Conservation (phyloP, 2,888 invertebrate genomes). For the Eulithis testata region DNA sequence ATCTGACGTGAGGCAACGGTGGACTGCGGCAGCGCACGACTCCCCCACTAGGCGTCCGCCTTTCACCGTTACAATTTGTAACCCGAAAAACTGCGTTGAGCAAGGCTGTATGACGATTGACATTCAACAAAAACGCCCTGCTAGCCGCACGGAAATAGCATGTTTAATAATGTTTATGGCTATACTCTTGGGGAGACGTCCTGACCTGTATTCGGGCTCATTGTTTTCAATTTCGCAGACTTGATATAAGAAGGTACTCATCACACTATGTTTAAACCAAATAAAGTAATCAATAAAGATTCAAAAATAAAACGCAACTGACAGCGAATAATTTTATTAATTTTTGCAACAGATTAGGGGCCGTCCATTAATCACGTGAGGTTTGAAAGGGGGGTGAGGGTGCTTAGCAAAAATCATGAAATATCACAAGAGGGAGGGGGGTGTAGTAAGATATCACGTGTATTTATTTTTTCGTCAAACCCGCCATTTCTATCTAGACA, state of each 20-base stretch:
- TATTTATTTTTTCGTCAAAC: too few relatives aligned
- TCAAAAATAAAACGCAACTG: conserved; percentile 10
- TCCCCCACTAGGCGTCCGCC: conserved; percentile 63
- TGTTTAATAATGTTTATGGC: conserved; percentile 50
- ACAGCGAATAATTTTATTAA: conserved; percentile 4
- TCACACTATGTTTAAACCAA: too few relatives aligned
- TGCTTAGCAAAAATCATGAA: too few relatives aligned
- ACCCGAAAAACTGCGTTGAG: conserved; percentile 75
- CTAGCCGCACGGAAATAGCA: conserved; percentile 71
- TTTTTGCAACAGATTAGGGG: background rate
- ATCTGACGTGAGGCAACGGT: conserved; percentile 44
- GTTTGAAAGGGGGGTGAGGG: too few relatives aligned
- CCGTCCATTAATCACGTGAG: too few relatives aligned
- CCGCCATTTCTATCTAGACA: too few relatives aligned
- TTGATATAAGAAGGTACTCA: too few relatives aligned
- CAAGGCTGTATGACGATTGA: conserved; percentile 82
- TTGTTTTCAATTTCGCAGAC: too few relatives aligned
- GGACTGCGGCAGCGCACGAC: conserved; percentile 57
- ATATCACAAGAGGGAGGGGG: too few relatives aligned
- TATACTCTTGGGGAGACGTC: conserved; percentile 32
- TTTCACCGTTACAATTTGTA: conserved; percentile 77
- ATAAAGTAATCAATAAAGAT: conserved; percentile 13
- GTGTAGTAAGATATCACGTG: too few relatives aligned
- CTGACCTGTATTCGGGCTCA: conserved; percentile 22
- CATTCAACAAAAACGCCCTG: conserved; percentile 77